Conservation (phyloP, 2,888 invertebrate genomes). For the Aelia acuminata region DNA sequence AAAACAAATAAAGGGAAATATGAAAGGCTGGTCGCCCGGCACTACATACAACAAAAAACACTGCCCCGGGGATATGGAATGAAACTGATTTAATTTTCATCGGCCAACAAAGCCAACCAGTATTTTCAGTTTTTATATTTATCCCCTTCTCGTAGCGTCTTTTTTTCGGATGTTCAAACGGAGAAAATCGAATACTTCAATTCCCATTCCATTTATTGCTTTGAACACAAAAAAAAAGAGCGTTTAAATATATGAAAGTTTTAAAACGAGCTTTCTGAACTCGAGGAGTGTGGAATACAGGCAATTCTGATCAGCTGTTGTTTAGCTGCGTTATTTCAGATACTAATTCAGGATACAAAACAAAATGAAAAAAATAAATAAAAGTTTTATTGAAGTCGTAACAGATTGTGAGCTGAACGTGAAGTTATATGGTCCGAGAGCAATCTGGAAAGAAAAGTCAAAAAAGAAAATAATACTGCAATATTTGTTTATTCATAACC, state of each 20-base stretch:
- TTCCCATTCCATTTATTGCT: slow-evolving; percentile 34
- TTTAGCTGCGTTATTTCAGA: background rate
- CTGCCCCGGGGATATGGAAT: slow-evolving; percentile 52
- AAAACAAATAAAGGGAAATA: slow-evolving; percentile 39
- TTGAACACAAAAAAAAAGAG: background rate
- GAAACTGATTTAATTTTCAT: slow-evolving; percentile 58
- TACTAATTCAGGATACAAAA: background rate
- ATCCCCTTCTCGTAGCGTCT: background rate
- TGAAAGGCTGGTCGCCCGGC: background rate
- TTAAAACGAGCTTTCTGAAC: background rate
- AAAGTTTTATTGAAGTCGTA: background rate
- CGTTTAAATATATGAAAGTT: background rate
- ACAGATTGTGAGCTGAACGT: background rate
- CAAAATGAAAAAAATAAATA: background rate
- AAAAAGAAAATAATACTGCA: too few species aligned
- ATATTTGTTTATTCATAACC: too few species aligned
- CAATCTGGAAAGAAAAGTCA: too few species aligned
- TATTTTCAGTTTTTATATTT: slow-evolving; percentile 46
- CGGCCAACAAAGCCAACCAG: slow-evolving; percentile 31
- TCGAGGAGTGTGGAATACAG: background rate
- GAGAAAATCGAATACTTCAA: slow-evolving; percentile 40
- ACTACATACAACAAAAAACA: slow-evolving; percentile 37
- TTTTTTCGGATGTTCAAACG: background rate
- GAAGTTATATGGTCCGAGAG: background rate
- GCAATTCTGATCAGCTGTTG: background rate